Base-by-base conservation (phyloP, 1,140 invertebrate genomes). In the Helicoverpa zea region DNA sequence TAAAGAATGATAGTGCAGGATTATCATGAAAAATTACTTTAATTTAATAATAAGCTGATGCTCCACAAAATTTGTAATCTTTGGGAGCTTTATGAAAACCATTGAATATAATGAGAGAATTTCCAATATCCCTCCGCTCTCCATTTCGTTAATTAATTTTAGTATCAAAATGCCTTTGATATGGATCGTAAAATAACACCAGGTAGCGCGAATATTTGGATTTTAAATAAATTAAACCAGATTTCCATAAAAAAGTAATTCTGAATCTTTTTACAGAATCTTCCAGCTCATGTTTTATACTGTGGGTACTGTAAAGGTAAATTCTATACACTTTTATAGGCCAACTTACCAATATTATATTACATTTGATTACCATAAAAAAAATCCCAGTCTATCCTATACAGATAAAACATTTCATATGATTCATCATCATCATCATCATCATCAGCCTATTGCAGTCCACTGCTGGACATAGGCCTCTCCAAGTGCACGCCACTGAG, bases 111-210 rank as follows among this genome's bases (percentile, higher is more conserved):
- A 64, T 64, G 13, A 64, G 61, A 43, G 61, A 43, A 64, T 64
- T 64, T 64, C 61, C 61, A 64, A 64, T 64, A 43, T 43, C 61
- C 30, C 13, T 64, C 35, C 43, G n/a, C 61, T 64, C 29, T 64
- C 30, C 35, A 64, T 64, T 64, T 64, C 9, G 29, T 64, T 64
- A 64, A 64, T 64, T 64, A 64, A 64, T 43, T 63, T 30, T 63
- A 29, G 23, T 63, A 35, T 18, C 16, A 23, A 58, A 58, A 58
- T 56, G 16, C 16, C 56, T 58, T 23, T 16, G 7, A 7, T 18
- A 58, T 18, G 16, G 56, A 18, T 58, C 9, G 56, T 18, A 11
- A 1, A 58, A 58, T 58, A 58, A 58, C 18, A 23, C 18, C 18
- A 58, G 56, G 9, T 23, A 58, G 3, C 4, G n/a, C 12, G 52